Evolutionary conservation across 2,113 vertebrate species (phyloP).

Genomic region (Danionella cerebrum): DNA sequence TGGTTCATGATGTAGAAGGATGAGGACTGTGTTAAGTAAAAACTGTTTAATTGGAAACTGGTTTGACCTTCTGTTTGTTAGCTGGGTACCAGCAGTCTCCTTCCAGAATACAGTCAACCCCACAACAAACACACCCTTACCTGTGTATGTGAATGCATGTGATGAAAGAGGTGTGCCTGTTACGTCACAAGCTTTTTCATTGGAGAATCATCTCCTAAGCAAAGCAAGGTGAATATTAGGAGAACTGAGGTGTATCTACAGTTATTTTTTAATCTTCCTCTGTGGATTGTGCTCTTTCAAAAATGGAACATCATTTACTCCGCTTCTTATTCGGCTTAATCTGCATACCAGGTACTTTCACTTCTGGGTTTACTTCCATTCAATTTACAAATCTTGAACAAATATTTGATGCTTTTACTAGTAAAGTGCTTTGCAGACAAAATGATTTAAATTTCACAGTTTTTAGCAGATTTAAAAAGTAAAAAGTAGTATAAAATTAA

Average conservation of each 20-base stretch:
- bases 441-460: neutral
- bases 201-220: neutral
- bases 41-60: neutral
- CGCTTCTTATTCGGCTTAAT: neutral
- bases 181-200: neutral
- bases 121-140: slow-evolving; percentile 39
- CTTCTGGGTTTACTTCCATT: neutral
- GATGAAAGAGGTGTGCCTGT: slow-evolving; percentile 9
- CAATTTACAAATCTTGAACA: neutral
- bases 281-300: neutral
- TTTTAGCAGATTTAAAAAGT: no score
- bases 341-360: slow-evolving; percentile 23
- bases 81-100: neutral
- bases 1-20: no score
- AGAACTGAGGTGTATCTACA: neutral
- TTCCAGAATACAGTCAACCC: slow-evolving; percentile 42
- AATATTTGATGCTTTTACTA: no score
- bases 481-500: no score
- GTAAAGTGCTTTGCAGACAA: no score
- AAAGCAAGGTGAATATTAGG: slow-evolving; percentile 47
- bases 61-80: neutral
- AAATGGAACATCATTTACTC: slow-evolving; percentile 19
- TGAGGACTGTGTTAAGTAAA: no score
- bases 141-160: neutral
- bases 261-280: neutral